Conservation (phyloP, 2,113 vertebrate species). For the Leptocoma aspasia region DNA sequence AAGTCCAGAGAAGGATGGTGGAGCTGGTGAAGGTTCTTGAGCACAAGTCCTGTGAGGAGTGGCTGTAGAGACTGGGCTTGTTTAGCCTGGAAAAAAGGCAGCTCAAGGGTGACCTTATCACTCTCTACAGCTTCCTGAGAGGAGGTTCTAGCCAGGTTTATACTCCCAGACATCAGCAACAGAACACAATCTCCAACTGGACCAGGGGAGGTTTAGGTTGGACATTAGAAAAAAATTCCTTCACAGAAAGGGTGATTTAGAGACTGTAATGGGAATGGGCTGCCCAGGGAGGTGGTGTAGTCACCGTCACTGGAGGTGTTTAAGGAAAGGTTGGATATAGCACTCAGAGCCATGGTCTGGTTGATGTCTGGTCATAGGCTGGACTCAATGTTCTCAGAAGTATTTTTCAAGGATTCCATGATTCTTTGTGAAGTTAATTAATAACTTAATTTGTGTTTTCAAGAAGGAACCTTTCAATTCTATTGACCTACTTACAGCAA, state of each 20-base stretch:
- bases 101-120: not conserved
- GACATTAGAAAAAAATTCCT: not conserved
- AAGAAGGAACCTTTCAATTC: not conserved
- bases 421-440: not conserved
- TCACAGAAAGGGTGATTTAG: not conserved
- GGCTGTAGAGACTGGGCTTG: not conserved
- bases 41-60: not conserved
- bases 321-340: not conserved
- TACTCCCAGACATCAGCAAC: not conserved
- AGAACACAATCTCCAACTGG: not conserved
- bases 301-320: not conserved
- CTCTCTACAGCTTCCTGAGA: too few species aligned
- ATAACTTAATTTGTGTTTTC: not conserved
- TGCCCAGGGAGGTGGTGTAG: not conserved
- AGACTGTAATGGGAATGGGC: too few species aligned
- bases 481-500: not conserved
- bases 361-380: not conserved
- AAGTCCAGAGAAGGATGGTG: not conserved
- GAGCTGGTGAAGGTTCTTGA: not conserved
- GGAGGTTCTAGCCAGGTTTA: too few species aligned
- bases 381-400: fast-evolving
- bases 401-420: not conserved
- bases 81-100: not conserved
- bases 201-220: not conserved
- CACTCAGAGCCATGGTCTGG: too few species aligned